These are phyloP conservation scores for Hylia prasina DNA, from an alignment of 2,113 vertebrate genomes.

Conservation along the genomic window DNA sequence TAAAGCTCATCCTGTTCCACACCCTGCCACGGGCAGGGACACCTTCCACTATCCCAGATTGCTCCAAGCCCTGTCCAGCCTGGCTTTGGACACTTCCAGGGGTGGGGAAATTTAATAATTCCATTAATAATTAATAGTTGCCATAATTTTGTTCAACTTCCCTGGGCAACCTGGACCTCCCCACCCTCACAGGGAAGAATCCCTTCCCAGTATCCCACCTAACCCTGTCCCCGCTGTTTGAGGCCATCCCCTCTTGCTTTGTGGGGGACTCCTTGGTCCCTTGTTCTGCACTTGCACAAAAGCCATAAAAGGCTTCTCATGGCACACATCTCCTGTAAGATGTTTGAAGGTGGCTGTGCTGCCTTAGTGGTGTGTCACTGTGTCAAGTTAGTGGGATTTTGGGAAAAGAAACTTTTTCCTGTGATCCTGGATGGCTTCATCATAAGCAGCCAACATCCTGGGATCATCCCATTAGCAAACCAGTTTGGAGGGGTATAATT, in stretches of 20 bases:
- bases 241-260: not conserved
- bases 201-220: not conserved
- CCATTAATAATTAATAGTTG: too few relatives aligned
- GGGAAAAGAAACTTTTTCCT: not conserved
- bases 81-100: not conserved
- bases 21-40: not conserved
- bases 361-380: accelerated
- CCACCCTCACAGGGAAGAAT: not conserved
- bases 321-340: not conserved
- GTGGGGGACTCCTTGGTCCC: accelerated
- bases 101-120: not conserved
- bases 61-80: accelerated
- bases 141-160: too few relatives aligned
- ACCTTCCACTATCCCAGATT: not conserved
- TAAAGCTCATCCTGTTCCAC: not conserved
- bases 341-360: not conserved
- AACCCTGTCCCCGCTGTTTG: not conserved
- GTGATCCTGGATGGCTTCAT: not conserved
- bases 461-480: not conserved
- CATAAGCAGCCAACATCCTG: not conserved
- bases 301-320: accelerated
- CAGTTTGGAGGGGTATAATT: not conserved
- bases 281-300: not conserved
- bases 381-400: accelerated
- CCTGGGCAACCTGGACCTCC: accelerated